Evolutionary conservation across 2,888 invertebrate genomes (phyloP).

Genomic region (Lasius fuliginosus): DNA sequence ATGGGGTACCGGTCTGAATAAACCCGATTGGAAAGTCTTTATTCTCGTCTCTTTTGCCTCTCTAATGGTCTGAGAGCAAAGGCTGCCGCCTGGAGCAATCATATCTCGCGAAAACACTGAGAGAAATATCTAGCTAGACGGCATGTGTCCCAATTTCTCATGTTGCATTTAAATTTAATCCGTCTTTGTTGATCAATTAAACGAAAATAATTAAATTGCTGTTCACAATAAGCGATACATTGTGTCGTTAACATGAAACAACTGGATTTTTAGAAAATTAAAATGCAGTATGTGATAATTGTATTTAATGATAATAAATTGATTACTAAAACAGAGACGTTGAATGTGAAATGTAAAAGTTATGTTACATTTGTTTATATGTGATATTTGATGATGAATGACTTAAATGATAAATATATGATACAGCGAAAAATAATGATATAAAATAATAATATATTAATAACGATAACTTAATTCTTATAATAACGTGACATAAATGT

Average conservation of each 20-base stretch:
- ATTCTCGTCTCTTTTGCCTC: constrained; percentile 32
- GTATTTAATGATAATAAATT: not conserved
- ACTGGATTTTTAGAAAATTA: not conserved
- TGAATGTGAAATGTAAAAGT: not conserved
- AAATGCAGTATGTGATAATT: not conserved
- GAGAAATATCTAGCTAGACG: not conserved
- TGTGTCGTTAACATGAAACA: not conserved
- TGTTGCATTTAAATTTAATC: not conserved
- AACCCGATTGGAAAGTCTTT: constrained; percentile 47
- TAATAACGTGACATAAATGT: too few species aligned
- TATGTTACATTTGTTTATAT: not conserved
- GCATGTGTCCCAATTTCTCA: not conserved
- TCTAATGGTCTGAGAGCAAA: constrained; percentile 44
- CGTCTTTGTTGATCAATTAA: constrained; percentile 1
- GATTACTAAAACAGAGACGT: not conserved
- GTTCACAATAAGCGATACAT: not conserved
- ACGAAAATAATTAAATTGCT: not conserved
- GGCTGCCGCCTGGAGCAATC: constrained; percentile 18
- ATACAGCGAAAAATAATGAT: not conserved
- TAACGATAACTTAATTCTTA: too few species aligned
- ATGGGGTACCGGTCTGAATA: constrained; percentile 31
- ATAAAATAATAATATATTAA: too few species aligned
- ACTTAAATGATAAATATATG: not conserved
- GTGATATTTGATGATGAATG: not conserved
- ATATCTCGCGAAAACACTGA: constrained; percentile 30